A percentile compares a stretch with the other conserved stretches of the same genome.
phyloP scores from a whole-genome alignment of 2,113 vertebrate species.

The Ploceus nigricollis region DNA sequence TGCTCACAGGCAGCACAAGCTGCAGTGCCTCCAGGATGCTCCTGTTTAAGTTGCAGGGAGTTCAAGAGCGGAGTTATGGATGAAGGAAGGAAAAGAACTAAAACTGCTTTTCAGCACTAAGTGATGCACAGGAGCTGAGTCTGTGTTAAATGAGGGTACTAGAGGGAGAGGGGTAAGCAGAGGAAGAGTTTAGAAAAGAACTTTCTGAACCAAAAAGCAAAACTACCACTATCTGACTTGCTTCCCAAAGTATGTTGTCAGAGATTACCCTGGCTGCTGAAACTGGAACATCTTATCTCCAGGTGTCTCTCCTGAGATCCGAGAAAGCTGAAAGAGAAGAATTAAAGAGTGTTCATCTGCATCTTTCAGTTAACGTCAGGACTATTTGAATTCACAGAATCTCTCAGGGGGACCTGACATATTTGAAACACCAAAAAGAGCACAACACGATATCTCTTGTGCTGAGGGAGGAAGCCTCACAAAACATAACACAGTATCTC shows the following conservation, averaged over 20 bases:
- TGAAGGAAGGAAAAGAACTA: neutral
- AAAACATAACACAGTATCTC: neutral
- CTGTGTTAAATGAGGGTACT: neutral
- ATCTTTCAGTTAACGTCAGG: neutral
- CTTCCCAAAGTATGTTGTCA: neutral
- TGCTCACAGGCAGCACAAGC: neutral
- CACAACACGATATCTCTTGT: rapidly evolving
- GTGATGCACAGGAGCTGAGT: neutral
- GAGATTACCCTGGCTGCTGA: neutral
- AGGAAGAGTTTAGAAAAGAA: neutral
- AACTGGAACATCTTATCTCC: neutral
- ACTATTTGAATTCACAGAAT: neutral
- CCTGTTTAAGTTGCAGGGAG: neutral
- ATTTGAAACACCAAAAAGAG: neutral
- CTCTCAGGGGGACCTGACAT: neutral
- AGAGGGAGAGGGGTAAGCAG: neutral
- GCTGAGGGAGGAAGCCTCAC: neutral
- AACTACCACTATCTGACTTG: neutral
- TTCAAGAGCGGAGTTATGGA: neutral
- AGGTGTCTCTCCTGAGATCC: neutral
- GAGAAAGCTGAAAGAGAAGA: neutral
- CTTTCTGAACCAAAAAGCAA: neutral
- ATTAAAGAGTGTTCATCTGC: neutral
- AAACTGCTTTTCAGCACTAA: neutral
- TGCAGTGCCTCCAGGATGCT: neutral